Evolutionary conservation across 2,797 vertebrate species (phyloP), one percentile per base, ranked within the genome.

Genomic region (Sorex maritimensis): DNA sequence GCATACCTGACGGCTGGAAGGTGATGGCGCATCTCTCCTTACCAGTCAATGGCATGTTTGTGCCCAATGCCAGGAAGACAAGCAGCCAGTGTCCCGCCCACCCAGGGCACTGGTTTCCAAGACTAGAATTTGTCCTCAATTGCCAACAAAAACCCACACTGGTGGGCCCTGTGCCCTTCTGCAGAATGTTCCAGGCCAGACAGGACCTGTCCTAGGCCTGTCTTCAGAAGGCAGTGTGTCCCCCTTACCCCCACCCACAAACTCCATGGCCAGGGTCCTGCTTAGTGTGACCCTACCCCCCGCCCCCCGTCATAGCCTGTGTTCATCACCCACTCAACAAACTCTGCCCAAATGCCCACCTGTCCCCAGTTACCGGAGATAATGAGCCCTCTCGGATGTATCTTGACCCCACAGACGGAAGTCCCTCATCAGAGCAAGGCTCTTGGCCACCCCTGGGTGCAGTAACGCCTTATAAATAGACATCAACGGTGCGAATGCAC

Each of bases 391-490:
- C 81, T 96, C 52, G 14, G 17, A 55, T 55, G 52, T 1, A 1
- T 17, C 17, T 55, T 55, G 13, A 55, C 52, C 52, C 52, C 52
- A 55, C 4, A 2, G 52, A 55, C 14, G 52, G 52, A 23, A 72
- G 52, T 15, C 41, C 81, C 61, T 72, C 74, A 88, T 67, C n/a
- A 46, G 12, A 91, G 65, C 87, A 19, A 28, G 2, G 34, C 71
- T 13, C 82, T 17, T 1, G 30, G 38, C 73, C 74, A 2, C 28
- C 49, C 88, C 88, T 91, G 61, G 88, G 91, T 65, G 81, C 77
- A 92, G 94, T 23, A 41, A 52, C 94, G 69, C 79, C 88, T 71
- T 44, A 85, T 87, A 61, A 86, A 68, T 44, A 86, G 92, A 49
- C 5, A n/a, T 5, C 68, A 81, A 88, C 49, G 92, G 88, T 61